Evolutionary conservation across 1,140 invertebrate species (phyloP), one percentile per base, ranked within the genome.

Genomic region (Drosophila guanche): DNA sequence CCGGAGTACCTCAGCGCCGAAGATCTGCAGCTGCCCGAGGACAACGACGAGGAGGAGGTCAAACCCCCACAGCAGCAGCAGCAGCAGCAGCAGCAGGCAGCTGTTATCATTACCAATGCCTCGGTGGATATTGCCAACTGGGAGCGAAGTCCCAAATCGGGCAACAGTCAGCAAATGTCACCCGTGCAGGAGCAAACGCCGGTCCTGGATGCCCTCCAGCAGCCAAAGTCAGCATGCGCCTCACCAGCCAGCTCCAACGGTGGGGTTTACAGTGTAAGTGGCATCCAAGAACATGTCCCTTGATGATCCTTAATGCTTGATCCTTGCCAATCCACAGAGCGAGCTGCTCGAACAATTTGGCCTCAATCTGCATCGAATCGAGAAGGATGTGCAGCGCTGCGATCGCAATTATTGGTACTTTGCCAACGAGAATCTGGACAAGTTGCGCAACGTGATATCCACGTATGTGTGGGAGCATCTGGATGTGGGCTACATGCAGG

Each of bases 391-490:
- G 3, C 96, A 98, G 91, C 92, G 98, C 61, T 99, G 98, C 92
- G 98, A 99, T 92, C 92, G 98, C 54, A 98, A 98, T 90, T 97
- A 98, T 90, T 95, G 95, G 92, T 99, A 98, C 92, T 99, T 99
- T 92, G 94, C 94, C 10, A 93, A 95, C 41, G 94, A 96, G 61
- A 99, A 99, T 93, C 93, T 99, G 68, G 97, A 98, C 68, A 98
- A 98, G 91, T 92, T 99, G n/a, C 93, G 97, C 43, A 98, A 98
- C 92, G 95, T 99, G 43, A 99, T 99, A 95, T 98, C 97, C 95
- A 99, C 97, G 94, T 98, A 97, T 92, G 97, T 99, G 22, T 99
- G 97, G 97, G 96, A 98, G 90, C 96, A 98, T 86, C 92, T 98
- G 68, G 96, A 98, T 46, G 94, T 96, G 52, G 98, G 98, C 5